Evolutionary conservation across 2,113 vertebrate genomes (phyloP).

Genomic region (Xyliphius kryptos): DNA sequence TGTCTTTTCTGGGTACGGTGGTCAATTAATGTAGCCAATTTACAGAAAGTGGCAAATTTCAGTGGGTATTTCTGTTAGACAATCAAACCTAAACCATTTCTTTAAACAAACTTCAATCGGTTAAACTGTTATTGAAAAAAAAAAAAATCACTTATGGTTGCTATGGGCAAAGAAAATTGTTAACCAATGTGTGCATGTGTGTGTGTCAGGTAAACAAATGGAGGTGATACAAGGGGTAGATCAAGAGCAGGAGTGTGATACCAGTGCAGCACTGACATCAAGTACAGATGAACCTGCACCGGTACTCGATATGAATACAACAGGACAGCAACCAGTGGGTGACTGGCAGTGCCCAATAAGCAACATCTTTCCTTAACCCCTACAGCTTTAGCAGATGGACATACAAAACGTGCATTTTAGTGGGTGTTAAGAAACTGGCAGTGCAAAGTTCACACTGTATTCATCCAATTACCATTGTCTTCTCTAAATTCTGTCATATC

Average conservation of each 20-base stretch:
- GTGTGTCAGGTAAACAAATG: conserved; percentile 20
- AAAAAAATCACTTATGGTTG: no score
- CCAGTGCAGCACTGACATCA: neutral
- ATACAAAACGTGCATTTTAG: neutral
- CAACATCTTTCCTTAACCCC: conserved; percentile 67
- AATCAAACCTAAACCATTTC: no score
- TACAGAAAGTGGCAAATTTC: no score
- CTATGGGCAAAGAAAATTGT: no score
- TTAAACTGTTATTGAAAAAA: no score
- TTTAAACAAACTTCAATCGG: no score
- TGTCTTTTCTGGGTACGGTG: no score
- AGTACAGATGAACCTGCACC: conserved; percentile 60
- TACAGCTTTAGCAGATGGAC: neutral
- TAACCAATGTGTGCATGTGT: neutral
- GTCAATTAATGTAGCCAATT: no score
- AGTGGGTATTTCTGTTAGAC: no score
- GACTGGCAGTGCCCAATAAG: conserved; percentile 77
- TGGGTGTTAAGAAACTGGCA: no score
- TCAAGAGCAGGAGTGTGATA: conserved; percentile 20
- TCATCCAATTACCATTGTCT: no score
- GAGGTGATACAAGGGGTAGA: conserved; percentile 20
- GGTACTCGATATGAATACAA: conserved; percentile 71
- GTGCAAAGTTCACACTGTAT: no score
- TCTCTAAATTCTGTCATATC: conserved; percentile 5
- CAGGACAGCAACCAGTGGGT: conserved; percentile 67